These are phyloP conservation scores for Parnassius orleans DNA, from an alignment of 2,888 invertebrate genomes.

Conservation along the genomic window DNA sequence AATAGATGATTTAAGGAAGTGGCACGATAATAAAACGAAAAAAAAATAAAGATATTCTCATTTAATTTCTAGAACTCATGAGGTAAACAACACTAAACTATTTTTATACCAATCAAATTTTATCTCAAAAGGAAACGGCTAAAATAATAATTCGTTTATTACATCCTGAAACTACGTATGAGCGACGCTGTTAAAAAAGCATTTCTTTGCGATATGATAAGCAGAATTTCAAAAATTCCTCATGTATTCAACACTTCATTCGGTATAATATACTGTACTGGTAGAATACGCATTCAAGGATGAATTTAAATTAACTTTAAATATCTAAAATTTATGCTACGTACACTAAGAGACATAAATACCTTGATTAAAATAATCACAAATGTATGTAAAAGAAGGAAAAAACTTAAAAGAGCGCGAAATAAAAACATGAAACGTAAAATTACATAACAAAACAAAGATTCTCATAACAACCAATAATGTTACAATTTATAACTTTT, in stretches of 20 bases:
- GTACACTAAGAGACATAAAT: constrained; percentile 72
- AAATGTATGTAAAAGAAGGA: constrained; percentile 45
- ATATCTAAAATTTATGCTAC: constrained; percentile 70
- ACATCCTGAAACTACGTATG: constrained; percentile 46
- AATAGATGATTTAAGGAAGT: background rate
- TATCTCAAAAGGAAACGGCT: constrained; percentile 49
- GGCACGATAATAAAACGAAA: constrained; percentile 42
- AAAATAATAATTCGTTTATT: constrained; percentile 44
- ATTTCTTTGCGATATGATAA: constrained; percentile 44
- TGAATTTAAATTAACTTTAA: constrained; percentile 51
- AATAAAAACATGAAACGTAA: constrained; percentile 63
- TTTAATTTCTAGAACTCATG: constrained; percentile 80
- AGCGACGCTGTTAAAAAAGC: constrained; percentile 30
- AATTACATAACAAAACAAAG: constrained; percentile 77
- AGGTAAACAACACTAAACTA: constrained; percentile 79
- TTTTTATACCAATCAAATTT: constrained; percentile 64
- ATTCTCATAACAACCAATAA: constrained; percentile 67
- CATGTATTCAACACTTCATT: constrained; percentile 57
- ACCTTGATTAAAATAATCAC: constrained; percentile 52
- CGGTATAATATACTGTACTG: constrained; percentile 43
- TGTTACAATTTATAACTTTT: constrained; percentile 26
- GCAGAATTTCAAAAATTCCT: constrained; percentile 30
- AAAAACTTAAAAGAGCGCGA: constrained; percentile 46
- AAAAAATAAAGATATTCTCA: constrained; percentile 62
- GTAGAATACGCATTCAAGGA: constrained; percentile 51